Evolutionary conservation across 1,140 invertebrate species (phyloP), one percentile per base, ranked within the genome.

Genomic region (Dreissena polymorpha): DNA sequence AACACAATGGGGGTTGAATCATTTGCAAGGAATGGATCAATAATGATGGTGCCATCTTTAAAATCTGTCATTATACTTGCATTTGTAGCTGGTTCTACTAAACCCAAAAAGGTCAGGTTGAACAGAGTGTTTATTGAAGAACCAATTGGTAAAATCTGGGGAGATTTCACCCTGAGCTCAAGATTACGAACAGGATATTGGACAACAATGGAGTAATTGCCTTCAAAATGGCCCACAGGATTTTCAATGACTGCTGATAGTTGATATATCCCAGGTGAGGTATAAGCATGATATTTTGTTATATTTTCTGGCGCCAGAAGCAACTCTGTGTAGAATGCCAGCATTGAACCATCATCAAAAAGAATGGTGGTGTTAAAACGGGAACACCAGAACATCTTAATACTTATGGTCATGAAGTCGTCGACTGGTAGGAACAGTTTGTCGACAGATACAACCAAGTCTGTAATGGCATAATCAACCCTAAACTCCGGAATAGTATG

Each of bases 121-220:
- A 84, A 75, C 39, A 69, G 78, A 23, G 70, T 68, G 3, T 67
- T 18, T 2, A 67, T 77, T 6, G 60, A 14, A 49, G n/a, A 49
- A 0, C 53, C 65, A 63, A 18, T 39, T 10, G 18, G 21, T 23
- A 73, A 67, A 27, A 53, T 71, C 29, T 65, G 67, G 65, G 80
- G 79, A 21, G 75, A 71, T n/a, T 39, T 78, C 25, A 78, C 68
- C 13, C 50, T 49, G 10, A 75, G 51, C 1, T 81, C 78, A 8
- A 88, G 27, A 67, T 85, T 84, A 18, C 71, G 70, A 0, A 88
- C 87, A 25, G 85, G 76, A 75, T 86, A 85, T 27, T 88, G 85
- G 0, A 85, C 83, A 72, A 70, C 57, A 0, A 88, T 82, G 21
- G 68, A 68, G 60, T 82, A 79, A 5, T 29, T 50, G 51, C 50